Evolutionary conservation across 2,888 invertebrate species (phyloP), one percentile per base, ranked within the genome.

Genomic region (Gari tellinella): DNA sequence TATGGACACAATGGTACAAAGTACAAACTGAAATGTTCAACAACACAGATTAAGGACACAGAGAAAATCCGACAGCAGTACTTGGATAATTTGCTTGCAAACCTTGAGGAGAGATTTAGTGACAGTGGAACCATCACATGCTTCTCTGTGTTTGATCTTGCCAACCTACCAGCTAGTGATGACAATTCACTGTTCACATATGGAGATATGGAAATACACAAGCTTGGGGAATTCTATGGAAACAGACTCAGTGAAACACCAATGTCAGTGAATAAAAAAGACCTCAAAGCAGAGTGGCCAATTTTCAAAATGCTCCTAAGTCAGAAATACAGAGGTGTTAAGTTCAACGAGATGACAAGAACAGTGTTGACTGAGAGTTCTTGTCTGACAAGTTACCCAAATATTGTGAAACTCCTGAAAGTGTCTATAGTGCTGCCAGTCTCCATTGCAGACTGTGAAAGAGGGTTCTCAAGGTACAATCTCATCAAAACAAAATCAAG

Each of bases 381-480:
- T 14, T 19, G 7, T 2, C 14, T 26, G 14, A 15, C 26, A 7
- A 26, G 37, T 17, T 52, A 62, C 38, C 51, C 41, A 7, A 52
- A 51, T 37, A 14, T 62, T 2, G 38, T 10, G 14, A 23, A 52
- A 23, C 21, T 62, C 1, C 23, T 41, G 3, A 52, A 62, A 43
- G 19, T 51, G n/a, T 51, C 15, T 41, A 12, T 52, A 10, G 14
- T 52, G 1, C n/a, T 62, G 1, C 62, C 62, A 41, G 51, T 52
- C 14, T 62, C 62, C 10, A 62, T 23, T 51, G 62, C 62, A 25
- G 62, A 62, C 38, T 62, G 62, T 41, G 62, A 62, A 38, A 26
- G 51, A 17, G 62, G 62, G 2, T 62, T 62, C 21, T 52, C 41
- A 8, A 49, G 26, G 41, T 41, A 62, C 26, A 62, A 52, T 21